A percentile compares a stretch with the other conserved stretches of the same genome.
phyloP scores from a whole-genome alignment of 2,113 vertebrate genomes.

The Alouatta palliata region DNA sequence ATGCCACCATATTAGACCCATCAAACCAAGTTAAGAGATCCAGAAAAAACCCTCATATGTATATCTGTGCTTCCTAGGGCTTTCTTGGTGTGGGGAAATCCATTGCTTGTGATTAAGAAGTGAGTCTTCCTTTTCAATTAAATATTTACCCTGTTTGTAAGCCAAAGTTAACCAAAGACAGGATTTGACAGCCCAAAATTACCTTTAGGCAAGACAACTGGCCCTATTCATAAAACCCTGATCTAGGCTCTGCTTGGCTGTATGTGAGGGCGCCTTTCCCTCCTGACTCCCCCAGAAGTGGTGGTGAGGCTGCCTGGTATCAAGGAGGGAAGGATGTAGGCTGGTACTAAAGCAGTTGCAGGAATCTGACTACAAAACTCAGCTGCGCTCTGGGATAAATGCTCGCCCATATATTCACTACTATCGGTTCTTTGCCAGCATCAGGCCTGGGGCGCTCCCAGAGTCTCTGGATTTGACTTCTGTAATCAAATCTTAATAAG shows the following conservation, averaged over 20 bases:
- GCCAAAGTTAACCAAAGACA: not conserved
- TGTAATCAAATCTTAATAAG: not conserved
- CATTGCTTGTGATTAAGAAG: not conserved
- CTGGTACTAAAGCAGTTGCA: not conserved
- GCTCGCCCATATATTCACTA: not conserved
- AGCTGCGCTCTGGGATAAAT: not conserved
- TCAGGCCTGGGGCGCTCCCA: not conserved
- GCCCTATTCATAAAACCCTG: not conserved
- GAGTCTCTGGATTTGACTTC: not conserved
- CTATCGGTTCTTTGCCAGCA: not conserved
- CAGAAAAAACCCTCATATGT: not conserved
- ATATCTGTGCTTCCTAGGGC: not conserved
- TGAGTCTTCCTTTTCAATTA: not conserved
- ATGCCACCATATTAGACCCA: not conserved
- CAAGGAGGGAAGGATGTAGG: not conserved
- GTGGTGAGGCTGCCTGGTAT: not conserved
- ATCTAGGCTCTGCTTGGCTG: not conserved
- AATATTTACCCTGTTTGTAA: not conserved
- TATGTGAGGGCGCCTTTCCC: not conserved
- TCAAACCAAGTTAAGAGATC: not conserved
- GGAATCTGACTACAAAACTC: not conserved
- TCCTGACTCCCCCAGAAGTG: not conserved
- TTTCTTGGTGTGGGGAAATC: not conserved
- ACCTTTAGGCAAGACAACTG: not conserved
- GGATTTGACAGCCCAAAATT: not conserved